Evolutionary conservation across 2,113 vertebrate species (phyloP).

Genomic region (Scomber scombrus): DNA sequence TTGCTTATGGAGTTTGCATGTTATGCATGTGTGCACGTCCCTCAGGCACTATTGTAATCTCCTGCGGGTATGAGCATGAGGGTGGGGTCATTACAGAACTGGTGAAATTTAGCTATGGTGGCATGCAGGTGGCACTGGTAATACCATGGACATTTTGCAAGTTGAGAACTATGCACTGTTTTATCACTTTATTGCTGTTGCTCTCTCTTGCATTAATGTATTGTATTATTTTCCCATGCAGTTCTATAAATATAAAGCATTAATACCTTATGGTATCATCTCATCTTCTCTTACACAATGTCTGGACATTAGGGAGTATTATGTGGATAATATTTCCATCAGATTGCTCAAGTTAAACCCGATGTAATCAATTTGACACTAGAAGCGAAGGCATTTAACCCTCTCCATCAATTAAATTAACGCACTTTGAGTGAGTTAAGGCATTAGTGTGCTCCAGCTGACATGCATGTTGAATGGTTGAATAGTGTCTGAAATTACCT

Average conservation of each 20-base stretch:
- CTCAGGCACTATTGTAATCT: constrained; percentile 5
- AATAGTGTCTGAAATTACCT: no score
- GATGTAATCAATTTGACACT: background rate
- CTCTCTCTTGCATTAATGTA: no score
- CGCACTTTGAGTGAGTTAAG: background rate
- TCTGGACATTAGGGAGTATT: background rate
- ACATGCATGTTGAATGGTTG: no score
- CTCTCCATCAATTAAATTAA: background rate
- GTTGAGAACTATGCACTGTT: background rate
- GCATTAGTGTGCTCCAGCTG: no score
- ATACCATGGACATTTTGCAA: background rate
- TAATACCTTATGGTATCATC: background rate
- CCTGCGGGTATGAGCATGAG: background rate
- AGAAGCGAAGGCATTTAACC: background rate
- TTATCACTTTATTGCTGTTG: no score
- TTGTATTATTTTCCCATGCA: background rate
- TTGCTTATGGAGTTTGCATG: constrained; percentile 9
- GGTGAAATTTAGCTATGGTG: background rate
- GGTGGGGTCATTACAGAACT: background rate
- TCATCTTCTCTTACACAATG: no score
- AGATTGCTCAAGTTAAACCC: background rate
- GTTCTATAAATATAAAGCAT: background rate
- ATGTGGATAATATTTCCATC: background rate
- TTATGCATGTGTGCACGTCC: constrained; percentile 26
- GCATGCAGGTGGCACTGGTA: background rate